Percentiles rank a stretch among this genome's conserved stretches.
Conservation (phyloP, 1,140 invertebrate genomes). For the Trichonephila clavipes region DNA sequence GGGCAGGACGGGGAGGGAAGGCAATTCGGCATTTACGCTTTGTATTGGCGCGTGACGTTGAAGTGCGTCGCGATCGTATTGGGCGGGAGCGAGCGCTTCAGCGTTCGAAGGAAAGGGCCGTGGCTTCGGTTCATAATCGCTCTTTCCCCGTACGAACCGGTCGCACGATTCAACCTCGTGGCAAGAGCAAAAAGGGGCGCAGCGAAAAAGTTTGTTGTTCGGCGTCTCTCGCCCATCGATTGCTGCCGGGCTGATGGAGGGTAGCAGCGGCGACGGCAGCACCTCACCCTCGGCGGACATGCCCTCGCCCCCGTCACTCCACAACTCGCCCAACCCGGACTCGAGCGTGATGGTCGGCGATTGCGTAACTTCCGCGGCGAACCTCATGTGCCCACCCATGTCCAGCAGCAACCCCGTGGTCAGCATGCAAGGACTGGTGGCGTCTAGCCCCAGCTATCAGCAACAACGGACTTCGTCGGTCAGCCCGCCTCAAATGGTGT, state of each 20-base stretch:
- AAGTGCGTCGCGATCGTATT: slow-evolving; percentile 66
- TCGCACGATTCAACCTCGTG: slow-evolving; percentile 14
- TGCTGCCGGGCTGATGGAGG: slow-evolving; percentile 68
- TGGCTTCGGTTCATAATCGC: slow-evolving; percentile 57
- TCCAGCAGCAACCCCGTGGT: slow-evolving; percentile 33
- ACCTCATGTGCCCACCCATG: slow-evolving; percentile 45
- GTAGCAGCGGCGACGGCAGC: slow-evolving; percentile 75
- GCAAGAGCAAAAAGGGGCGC: slow-evolving; percentile 2
- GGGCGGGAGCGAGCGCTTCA: slow-evolving; percentile 49
- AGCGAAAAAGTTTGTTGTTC: slow-evolving; percentile 17
- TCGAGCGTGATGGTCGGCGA: slow-evolving; percentile 72
- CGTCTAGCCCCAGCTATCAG: slow-evolving; percentile 46
- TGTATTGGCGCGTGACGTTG: slow-evolving; percentile 75
- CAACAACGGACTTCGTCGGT: slow-evolving; percentile 54
- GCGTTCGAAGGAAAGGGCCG: slow-evolving; percentile 16
- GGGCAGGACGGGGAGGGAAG: slow-evolving; percentile 1
- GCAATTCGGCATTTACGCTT: slow-evolving; percentile 68
- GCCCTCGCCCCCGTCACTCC: slow-evolving; percentile 54
- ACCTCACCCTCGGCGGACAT: slow-evolving; percentile 74
- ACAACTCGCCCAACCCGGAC: slow-evolving; percentile 74
- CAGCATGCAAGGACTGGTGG: slow-evolving; percentile 53
- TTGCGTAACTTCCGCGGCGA: slow-evolving; percentile 54
- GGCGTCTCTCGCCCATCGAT: slow-evolving; percentile 37
- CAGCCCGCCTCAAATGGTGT: slow-evolving; percentile 67
- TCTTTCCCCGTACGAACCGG: slow-evolving; percentile 38